phyloP scores from a whole-genome alignment of 2,797 vertebrate species.

The Onychomys arenicola region DNA sequence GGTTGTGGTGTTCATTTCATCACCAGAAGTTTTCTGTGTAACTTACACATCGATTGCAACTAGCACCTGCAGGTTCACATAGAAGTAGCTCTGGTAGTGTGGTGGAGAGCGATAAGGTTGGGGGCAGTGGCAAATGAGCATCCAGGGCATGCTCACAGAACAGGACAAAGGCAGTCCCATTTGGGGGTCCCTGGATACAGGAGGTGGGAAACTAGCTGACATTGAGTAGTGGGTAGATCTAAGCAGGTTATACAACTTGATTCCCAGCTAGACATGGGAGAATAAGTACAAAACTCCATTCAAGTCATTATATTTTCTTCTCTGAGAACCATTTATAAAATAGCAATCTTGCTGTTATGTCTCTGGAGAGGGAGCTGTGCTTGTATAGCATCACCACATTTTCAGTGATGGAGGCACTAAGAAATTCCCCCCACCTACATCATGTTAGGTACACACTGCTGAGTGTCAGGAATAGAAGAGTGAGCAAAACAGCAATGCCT shows the following conservation, averaged over 20 bases:
- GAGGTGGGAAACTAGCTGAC: neutral
- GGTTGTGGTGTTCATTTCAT: neutral
- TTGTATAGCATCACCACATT: neutral
- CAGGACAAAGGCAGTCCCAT: neutral
- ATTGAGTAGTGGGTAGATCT: neutral
- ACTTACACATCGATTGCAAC: neutral
- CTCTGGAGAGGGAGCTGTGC: neutral
- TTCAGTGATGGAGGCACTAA: neutral
- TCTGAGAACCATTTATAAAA: neutral
- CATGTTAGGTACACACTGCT: neutral
- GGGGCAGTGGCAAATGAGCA: neutral
- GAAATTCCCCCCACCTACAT: neutral
- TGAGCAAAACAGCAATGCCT: neutral
- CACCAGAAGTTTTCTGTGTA: neutral
- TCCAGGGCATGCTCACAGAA: neutral
- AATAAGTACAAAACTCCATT: neutral
- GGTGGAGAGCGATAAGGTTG: neutral
- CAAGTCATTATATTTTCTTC: neutral
- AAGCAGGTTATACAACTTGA: neutral
- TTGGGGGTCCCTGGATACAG: neutral
- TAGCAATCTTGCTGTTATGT: neutral
- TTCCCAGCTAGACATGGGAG: neutral
- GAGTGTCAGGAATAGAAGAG: neutral
- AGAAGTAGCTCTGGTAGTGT: neutral
- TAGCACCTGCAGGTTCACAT: neutral